Evolutionary conservation across 1,140 invertebrate genomes (phyloP).

Genomic region (Drosophila cardini): DNA sequence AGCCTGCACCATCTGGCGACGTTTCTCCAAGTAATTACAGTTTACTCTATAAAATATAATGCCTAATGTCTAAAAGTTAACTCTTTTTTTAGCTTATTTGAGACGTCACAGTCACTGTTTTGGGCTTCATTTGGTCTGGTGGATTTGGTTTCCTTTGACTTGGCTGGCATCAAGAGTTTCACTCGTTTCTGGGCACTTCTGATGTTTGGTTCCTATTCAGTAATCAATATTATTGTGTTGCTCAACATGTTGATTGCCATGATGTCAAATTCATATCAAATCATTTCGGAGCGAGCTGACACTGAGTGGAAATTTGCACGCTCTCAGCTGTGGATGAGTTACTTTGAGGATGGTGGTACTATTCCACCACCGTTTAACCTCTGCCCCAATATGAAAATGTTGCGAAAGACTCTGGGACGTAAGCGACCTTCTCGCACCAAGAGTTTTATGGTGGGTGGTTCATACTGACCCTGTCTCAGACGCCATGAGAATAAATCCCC

Average conservation of each 20-base stretch:
- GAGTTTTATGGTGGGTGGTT: conserved; percentile 87
- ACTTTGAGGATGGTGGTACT: conserved; percentile 94
- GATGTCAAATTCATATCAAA: conserved; percentile 98
- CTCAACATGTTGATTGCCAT: conserved; percentile 98
- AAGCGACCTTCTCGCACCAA: conserved; percentile 84
- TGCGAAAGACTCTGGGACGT: conserved; percentile 85
- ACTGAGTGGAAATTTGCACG: conserved; percentile 97
- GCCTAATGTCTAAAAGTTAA: too few relatives aligned
- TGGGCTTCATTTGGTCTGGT: conserved; percentile 97
- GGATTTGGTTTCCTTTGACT: conserved; percentile 93
- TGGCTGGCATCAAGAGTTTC: conserved; percentile 94
- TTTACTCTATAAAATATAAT: too few relatives aligned
- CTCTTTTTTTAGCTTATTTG: conserved; percentile 92
- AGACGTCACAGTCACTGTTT: conserved; percentile 96
- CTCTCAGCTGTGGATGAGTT: conserved; percentile 96
- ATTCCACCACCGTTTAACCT: conserved; percentile 95
- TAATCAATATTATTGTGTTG: conserved; percentile 96
- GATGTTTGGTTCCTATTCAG: conserved; percentile 95
- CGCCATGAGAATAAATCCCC: conserved; percentile 67
- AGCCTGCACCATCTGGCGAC: conserved; percentile 93
- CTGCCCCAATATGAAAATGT: conserved; percentile 89
- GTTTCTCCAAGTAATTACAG: conserved; percentile 93
- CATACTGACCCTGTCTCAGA: background rate
- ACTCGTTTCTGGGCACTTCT: conserved; percentile 94
- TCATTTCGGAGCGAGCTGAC: conserved; percentile 95